These are phyloP conservation scores for Hemicordylus capensis DNA, from an alignment of 2,113 vertebrate species.

Conservation along the genomic window DNA sequence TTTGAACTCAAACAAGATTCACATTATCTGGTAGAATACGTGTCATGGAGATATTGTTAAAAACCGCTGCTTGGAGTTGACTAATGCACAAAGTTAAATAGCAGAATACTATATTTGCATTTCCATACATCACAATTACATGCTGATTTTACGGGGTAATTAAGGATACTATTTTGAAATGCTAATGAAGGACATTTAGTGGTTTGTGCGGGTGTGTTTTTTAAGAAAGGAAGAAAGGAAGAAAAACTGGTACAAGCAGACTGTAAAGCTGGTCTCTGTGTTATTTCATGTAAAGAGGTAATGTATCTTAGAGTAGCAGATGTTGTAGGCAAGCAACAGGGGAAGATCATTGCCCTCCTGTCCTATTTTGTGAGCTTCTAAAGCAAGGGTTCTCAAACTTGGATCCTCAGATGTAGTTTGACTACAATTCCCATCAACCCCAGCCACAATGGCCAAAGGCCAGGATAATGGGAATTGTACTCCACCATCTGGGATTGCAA, in stretches of 20 bases:
- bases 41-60: constrained; percentile 21
- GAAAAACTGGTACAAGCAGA: neutral
- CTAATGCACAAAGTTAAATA: constrained; percentile 38
- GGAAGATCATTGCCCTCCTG: neutral
- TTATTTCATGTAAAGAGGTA: neutral
- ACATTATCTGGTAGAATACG: constrained; percentile 33
- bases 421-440: too few species aligned
- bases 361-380: neutral
- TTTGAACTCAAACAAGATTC: constrained; percentile 48
- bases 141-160: constrained; percentile 43
- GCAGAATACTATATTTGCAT: constrained; percentile 56
- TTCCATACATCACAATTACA: constrained; percentile 47
- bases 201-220: too few species aligned
- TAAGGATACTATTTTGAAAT: constrained; percentile 48
- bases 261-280: neutral
- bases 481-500: too few species aligned
- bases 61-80: constrained; percentile 38
- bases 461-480: too few species aligned
- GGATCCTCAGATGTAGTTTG: too few species aligned
- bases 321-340: neutral
- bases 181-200: constrained; percentile 28
- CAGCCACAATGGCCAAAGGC: too few species aligned
- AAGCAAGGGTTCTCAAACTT: too few species aligned
- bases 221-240: neutral
- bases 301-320: neutral